Conservation (phyloP, 2,113 vertebrate species). For the Ameiurus melas region DNA sequence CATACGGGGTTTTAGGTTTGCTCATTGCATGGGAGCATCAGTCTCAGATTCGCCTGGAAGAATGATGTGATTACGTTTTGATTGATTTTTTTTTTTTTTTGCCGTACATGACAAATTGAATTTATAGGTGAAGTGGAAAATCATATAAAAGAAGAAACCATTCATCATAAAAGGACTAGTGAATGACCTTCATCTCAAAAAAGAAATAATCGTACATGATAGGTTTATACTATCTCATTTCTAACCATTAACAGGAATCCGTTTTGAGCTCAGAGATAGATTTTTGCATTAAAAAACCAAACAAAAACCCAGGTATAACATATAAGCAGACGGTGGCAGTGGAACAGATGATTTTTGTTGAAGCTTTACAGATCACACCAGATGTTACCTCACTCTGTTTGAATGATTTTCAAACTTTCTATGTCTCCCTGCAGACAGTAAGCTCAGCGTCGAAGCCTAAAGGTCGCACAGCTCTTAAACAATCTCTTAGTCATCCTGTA, state of each 20-base stretch:
- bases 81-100: slow-evolving; percentile 10
- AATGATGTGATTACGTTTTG: slow-evolving; percentile 14
- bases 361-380: neutral
- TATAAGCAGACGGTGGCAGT: neutral
- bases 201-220: neutral
- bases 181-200: neutral
- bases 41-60: neutral
- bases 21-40: neutral
- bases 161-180: neutral
- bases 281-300: neutral
- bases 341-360: neutral
- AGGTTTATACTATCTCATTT: neutral
- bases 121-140: slow-evolving; percentile 22
- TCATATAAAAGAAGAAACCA: slow-evolving; percentile 5
- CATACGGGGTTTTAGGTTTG: neutral
- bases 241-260: neutral
- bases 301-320: neutral
- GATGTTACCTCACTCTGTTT: neutral
- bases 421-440: neutral
- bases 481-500: neutral
- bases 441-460: neutral
- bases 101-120: slow-evolving; percentile 16
- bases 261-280: neutral
- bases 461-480: neutral
- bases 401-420: neutral